Percentiles rank a stretch among this genome's conserved stretches.
Conservation (phyloP, 2,797 vertebrate genomes). For the Pelodytes ibericus region DNA sequence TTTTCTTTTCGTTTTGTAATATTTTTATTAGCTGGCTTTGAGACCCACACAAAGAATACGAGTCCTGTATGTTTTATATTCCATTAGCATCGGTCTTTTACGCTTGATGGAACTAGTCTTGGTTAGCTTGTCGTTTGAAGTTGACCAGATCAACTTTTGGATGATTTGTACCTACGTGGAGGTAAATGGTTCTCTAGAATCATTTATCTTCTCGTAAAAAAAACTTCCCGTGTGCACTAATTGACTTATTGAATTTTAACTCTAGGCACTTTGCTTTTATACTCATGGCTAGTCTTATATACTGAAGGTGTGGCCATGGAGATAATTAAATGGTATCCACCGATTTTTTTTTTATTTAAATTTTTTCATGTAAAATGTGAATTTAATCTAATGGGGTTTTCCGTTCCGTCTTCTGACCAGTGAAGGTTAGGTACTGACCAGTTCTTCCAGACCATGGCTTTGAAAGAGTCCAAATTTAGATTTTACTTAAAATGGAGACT, state of each 20-base stretch:
- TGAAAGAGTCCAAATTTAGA: neutral
- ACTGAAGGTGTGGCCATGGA: neutral
- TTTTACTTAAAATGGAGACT: neutral
- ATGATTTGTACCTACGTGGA: neutral
- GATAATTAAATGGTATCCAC: neutral
- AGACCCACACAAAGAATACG: too few relatives aligned
- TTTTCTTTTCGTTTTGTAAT: neutral
- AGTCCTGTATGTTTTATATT: neutral
- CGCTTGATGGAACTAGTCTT: neutral
- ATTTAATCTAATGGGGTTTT: neutral
- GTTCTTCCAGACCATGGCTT: neutral
- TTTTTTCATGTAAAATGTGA: conserved; percentile 5
- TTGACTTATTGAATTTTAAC: neutral
- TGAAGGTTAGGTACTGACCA: neutral
- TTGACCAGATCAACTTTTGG: neutral
- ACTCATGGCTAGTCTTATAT: neutral
- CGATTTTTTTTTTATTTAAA: too few relatives aligned
- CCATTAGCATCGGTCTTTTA: neutral
- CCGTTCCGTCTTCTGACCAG: neutral
- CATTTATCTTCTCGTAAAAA: neutral
- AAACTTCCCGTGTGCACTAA: neutral
- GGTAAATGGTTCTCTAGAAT: neutral
- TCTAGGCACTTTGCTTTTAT: neutral
- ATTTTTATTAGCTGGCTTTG: too few relatives aligned
- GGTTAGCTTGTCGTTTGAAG: neutral